Percentiles rank a stretch among this genome's conserved stretches.
These are phyloP conservation scores for Tridacna crocea DNA, from an alignment of 2,888 invertebrate genomes.

Conservation along the genomic window DNA sequence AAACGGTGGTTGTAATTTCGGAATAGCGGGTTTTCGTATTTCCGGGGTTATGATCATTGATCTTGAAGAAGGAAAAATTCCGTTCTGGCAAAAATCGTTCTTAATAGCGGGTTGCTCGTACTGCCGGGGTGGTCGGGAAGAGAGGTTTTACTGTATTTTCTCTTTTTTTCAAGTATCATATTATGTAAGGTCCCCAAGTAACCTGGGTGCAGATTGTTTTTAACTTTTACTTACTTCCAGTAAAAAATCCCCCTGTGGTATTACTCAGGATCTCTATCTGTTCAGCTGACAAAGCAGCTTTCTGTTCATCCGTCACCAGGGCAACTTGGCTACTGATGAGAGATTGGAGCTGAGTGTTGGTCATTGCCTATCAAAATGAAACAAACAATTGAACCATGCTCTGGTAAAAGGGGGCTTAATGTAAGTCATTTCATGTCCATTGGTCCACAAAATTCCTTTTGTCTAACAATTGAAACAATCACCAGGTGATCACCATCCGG, in stretches of 20 bases:
- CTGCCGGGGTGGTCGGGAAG: too few species aligned
- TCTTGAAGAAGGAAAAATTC: too few species aligned
- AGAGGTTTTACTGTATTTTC: too few species aligned
- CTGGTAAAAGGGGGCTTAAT: slow-evolving; percentile 26
- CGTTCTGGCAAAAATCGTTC: too few species aligned
- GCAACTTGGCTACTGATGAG: slow-evolving; percentile 2
- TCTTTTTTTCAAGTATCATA: too few species aligned
- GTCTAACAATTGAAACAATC: neutral
- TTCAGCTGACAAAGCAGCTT: neutral
- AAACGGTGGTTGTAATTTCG: too few species aligned
- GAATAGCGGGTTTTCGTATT: too few species aligned
- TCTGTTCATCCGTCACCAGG: slow-evolving; percentile 11
- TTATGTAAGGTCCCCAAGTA: too few species aligned
- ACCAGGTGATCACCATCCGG: too few species aligned
- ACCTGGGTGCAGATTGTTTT: too few species aligned
- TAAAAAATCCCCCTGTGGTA: neutral
- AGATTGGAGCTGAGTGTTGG: neutral
- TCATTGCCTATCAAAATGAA: slow-evolving; percentile 10
- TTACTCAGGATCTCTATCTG: neutral
- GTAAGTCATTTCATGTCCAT: neutral
- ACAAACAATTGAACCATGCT: neutral
- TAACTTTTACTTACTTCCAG: neutral
- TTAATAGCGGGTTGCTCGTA: too few species aligned
- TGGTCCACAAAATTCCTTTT: neutral
- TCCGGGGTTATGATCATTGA: too few species aligned